These are phyloP conservation scores for Grapholita molesta DNA, from an alignment of 1,140 invertebrate genomes.

Conservation along the genomic window DNA sequence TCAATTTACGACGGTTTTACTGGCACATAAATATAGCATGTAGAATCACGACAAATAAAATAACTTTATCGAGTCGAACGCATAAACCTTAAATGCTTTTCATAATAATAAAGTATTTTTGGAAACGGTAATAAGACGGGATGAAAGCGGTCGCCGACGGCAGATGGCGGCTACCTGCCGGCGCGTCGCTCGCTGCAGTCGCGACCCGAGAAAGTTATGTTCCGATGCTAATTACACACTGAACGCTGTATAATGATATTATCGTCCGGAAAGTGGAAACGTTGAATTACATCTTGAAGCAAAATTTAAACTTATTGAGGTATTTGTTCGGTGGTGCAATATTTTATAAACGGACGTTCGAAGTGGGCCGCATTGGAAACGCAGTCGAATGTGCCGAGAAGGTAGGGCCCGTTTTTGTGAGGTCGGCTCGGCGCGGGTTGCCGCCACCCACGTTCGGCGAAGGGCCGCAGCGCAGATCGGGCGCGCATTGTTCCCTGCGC, in stretches of 20 bases:
- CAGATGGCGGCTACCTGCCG: slow-evolving; percentile 67
- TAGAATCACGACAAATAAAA: slow-evolving; percentile 59
- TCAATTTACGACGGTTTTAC: slow-evolving; percentile 69
- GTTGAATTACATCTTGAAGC: slow-evolving; percentile 30
- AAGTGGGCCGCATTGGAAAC: slow-evolving; percentile 25
- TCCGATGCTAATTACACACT: slow-evolving; percentile 28
- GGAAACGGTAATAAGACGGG: slow-evolving; percentile 62
- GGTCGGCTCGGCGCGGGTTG: slow-evolving; percentile 30
- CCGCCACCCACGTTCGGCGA: slow-evolving; percentile 73
- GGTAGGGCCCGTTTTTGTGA: slow-evolving; percentile 55
- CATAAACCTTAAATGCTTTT: slow-evolving; percentile 64
- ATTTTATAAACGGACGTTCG: slow-evolving; percentile 2
- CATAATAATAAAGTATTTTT: slow-evolving; percentile 72
- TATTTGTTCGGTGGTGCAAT: slow-evolving; percentile 25
- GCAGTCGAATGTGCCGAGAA: slow-evolving; percentile 21
- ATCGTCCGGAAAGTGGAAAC: slow-evolving; percentile 28
- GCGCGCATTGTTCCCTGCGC: slow-evolving; percentile 61
- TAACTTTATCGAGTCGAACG: slow-evolving; percentile 52
- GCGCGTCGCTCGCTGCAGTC: slow-evolving; percentile 21
- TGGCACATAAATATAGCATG: slow-evolving; percentile 59
- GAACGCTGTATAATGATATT: slow-evolving; percentile 29
- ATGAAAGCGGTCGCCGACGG: slow-evolving; percentile 67
- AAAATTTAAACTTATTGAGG: slow-evolving; percentile 25
- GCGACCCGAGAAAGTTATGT: slow-evolving; percentile 49
- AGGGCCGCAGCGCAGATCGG: slow-evolving; percentile 47